Percentiles rank a stretch among this genome's conserved stretches.
These are phyloP conservation scores for Drosophila repletoides DNA, from an alignment of 1,140 invertebrate species.

Conservation along the genomic window DNA sequence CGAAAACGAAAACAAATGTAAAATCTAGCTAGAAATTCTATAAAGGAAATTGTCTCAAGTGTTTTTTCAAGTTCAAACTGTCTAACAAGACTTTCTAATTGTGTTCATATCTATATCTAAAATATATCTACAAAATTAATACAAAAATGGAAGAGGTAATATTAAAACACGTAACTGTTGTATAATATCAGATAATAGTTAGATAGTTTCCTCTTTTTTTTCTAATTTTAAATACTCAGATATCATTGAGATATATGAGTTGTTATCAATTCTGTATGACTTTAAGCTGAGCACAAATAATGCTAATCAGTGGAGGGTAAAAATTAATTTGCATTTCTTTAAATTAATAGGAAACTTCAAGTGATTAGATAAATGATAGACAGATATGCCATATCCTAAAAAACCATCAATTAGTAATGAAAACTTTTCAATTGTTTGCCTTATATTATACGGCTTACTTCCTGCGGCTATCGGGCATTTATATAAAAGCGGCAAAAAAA, in stretches of 20 bases:
- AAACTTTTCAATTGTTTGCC: too few species aligned
- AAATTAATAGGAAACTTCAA: neutral
- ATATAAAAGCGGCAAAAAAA: conserved; percentile 26
- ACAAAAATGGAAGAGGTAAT: conserved; percentile 64
- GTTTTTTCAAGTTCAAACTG: conserved; percentile 4
- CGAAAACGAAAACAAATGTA: conserved; percentile 12
- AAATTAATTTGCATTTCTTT: neutral
- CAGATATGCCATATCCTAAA: too few species aligned
- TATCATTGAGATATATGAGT: too few species aligned
- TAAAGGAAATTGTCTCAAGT: conserved; percentile 3
- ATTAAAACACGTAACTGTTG: neutral
- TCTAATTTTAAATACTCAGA: too few species aligned
- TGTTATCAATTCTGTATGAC: too few species aligned
- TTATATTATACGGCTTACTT: too few species aligned
- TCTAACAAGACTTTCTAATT: conserved; percentile 30
- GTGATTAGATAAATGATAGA: conserved; percentile 9
- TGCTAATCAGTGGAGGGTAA: neutral
- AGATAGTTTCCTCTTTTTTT: too few species aligned
- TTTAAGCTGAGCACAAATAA: too few species aligned
- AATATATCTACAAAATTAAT: too few species aligned
- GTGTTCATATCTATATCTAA: too few species aligned
- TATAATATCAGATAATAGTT: conserved; percentile 1
- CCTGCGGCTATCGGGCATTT: too few species aligned
- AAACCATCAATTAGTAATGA: too few species aligned
- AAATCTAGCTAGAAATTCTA: conserved; percentile 5